Evolutionary conservation across 1,140 invertebrate species (phyloP).

Genomic region (Thrips palmi): DNA sequence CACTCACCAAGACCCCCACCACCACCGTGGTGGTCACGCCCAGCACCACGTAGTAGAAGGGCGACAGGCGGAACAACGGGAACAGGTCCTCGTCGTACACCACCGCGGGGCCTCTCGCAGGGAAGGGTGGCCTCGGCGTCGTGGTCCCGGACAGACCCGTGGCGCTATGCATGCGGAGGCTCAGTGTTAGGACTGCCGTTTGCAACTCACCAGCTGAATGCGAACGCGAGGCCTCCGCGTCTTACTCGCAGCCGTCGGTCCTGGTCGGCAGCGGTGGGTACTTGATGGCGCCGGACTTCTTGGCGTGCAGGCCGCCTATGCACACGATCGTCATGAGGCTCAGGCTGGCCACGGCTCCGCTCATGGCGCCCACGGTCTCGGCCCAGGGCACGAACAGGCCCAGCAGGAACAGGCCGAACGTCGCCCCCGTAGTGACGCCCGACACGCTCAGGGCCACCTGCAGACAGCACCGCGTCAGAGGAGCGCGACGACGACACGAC

Average conservation of each 20-base stretch:
- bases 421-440: slow-evolving; percentile 29
- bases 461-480: slow-evolving; percentile 16
- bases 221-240: no score
- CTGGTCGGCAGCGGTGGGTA: no score
- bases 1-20: slow-evolving; percentile 45
- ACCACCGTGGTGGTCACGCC: slow-evolving; percentile 38
- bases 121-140: not conserved
- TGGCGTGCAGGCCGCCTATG: no score
- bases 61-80: slow-evolving; percentile 48
- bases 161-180: not conserved
- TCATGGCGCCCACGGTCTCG: slow-evolving; percentile 43
- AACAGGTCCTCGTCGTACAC: slow-evolving; percentile 30
- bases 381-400: slow-evolving; percentile 13
- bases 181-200: no score
- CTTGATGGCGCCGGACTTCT: no score
- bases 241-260: no score
- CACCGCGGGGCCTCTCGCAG: not conserved
- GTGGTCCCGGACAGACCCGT: not conserved
- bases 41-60: slow-evolving; percentile 49
- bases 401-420: slow-evolving; percentile 11
- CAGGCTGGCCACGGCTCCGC: slow-evolving; percentile 46
- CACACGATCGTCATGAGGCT: no score
- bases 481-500: no score
- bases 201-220: no score
- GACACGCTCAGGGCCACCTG: slow-evolving; percentile 39